These are phyloP conservation scores for Thumatha senex DNA, from an alignment of 2,888 invertebrate genomes.

Conservation along the genomic window DNA sequence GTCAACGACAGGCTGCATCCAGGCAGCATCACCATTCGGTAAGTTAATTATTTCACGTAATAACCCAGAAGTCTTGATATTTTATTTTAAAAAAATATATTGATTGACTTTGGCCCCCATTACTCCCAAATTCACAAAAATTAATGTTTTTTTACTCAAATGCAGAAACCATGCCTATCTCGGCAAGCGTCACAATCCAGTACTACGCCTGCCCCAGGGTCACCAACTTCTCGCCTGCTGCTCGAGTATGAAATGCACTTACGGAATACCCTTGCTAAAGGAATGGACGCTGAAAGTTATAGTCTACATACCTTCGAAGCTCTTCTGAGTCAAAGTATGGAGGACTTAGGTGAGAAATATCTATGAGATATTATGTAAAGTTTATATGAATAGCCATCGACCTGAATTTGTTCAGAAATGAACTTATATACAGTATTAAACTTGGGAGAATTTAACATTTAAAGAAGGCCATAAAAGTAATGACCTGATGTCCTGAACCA, in stretches of 20 bases:
- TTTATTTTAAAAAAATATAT: no score
- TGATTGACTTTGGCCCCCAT: no score
- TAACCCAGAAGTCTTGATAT: not conserved
- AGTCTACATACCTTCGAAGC: slow-evolving; percentile 97
- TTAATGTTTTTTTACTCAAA: not conserved
- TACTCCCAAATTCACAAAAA: no score
- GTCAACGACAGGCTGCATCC: slow-evolving; percentile 84
- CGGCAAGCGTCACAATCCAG: slow-evolving; percentile 85
- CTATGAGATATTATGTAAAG: no score
- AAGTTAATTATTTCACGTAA: slow-evolving; percentile 24
- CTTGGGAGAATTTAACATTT: no score
- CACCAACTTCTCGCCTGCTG: slow-evolving; percentile 92
- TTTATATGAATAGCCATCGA: no score
- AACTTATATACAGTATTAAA: not conserved
- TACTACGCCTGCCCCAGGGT: slow-evolving; percentile 90
- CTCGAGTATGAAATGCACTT: slow-evolving; percentile 97
- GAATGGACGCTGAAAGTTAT: slow-evolving; percentile 97
- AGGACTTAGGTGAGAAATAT: slow-evolving; percentile 89
- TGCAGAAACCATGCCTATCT: slow-evolving; percentile 73
- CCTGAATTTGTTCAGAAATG: not conserved
- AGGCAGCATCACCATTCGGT: slow-evolving; percentile 87
- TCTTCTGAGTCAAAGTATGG: slow-evolving; percentile 96
- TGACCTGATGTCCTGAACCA: no score
- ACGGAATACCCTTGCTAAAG: slow-evolving; percentile 95
- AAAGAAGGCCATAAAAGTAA: no score